Evolutionary conservation across 2,113 vertebrate genomes (phyloP).

Genomic region (Haliaeetus leucogaster): DNA sequence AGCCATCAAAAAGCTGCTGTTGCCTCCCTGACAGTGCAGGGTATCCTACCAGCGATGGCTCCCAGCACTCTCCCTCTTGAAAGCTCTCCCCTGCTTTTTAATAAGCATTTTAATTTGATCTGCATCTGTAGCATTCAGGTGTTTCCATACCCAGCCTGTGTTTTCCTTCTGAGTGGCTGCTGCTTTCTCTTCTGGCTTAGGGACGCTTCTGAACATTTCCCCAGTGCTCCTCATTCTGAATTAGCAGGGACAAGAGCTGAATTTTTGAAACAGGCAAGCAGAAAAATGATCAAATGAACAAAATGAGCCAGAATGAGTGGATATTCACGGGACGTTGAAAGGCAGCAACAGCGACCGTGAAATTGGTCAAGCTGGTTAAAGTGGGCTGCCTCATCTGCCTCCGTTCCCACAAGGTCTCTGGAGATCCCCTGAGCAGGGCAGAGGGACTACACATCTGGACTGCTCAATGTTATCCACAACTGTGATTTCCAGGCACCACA

Average conservation of each 20-base stretch:
- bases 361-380: background rate
- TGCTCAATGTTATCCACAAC: background rate
- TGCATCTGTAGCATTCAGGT: background rate
- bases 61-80: background rate
- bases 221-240: background rate
- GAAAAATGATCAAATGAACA: background rate
- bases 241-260: background rate
- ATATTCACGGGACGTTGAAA: background rate
- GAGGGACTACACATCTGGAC: background rate
- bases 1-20: background rate
- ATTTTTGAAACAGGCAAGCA: background rate
- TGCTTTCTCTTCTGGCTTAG: background rate
- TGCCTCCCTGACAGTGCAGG: background rate
- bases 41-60: background rate
- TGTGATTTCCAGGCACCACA: background rate
- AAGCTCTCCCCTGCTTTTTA: background rate
- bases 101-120: background rate
- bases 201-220: background rate
- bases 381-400: background rate
- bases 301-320: background rate
- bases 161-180: background rate
- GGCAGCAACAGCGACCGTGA: background rate
- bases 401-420: background rate
- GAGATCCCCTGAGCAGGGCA: background rate
- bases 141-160: background rate